Evolutionary conservation across 2,888 invertebrate genomes (phyloP), one percentile per base, ranked within the genome.

Genomic region (Mechanitis mazaeus): DNA sequence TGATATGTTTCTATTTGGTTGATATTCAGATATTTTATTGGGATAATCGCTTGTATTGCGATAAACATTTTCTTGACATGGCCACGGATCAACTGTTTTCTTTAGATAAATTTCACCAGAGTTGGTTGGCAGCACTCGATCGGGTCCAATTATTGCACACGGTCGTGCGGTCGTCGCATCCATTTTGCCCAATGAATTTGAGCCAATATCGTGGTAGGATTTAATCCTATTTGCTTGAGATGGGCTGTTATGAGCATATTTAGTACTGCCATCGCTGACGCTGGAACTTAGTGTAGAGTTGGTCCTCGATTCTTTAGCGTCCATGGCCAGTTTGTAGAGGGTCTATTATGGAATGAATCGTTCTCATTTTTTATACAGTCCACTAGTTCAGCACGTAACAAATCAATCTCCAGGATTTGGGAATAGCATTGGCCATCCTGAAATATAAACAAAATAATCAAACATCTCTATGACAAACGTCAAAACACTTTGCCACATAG

Each of bases 401-500:
- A 64, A 67, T 68, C 66, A 70, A 60, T 69, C 69, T 70, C 67
- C 72, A 71, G 67, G 64, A 65, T 66, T 69, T 65, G 71, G 65
- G 71, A 68, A 73, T 72, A 73, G 70, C 74, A 75, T 73, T 69
- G 73, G 75, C 77, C 81, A 81, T 84, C 76, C 87, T 89, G 85
- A 83, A 88, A 88, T 82, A 87, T 84, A 89, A 88, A 89, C 87
- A 89, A 87, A 84, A 80, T 85, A 81, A 50, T 76, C 73, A 83
- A 75, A 78, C 73, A 76, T 71, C 71, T 73, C 69, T 68, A 80
- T 85, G 85, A 83, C 86, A 88, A 87, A 81, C 89, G 89, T 89
- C 89, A 90, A 87, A 88, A 87, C 83, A 85, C 77, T 81, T 63
- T 80, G 89, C 89, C 88, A 89, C 89, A 88, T 89, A 85, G 61